Conservation (phyloP, 2,888 invertebrate species). For the Penaeus monodon region DNA sequence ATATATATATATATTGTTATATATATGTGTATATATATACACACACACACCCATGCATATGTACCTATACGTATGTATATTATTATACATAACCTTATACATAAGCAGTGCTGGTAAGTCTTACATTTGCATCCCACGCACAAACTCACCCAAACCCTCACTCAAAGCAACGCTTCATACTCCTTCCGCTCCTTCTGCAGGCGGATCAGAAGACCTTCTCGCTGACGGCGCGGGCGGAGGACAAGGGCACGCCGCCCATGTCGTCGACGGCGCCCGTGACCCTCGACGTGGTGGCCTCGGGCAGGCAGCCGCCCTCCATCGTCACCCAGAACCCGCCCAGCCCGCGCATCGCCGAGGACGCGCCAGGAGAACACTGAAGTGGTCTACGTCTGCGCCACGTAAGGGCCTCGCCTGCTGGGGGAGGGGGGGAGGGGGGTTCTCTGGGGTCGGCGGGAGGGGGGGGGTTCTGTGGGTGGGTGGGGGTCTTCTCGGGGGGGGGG, state of each 20-base stretch:
- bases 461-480: not conserved
- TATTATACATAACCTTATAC: no score
- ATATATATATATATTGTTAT: no score
- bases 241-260: constrained; percentile 48
- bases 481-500: no score
- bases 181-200: constrained; percentile 9
- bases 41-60: no score
- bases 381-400: constrained; percentile 84
- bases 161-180: not conserved
- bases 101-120: no score
- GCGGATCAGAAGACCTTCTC: constrained; percentile 46
- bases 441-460: not conserved
- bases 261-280: constrained; percentile 22
- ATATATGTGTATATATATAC: no score
- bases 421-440: not conserved
- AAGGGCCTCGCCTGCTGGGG: constrained; percentile 63
- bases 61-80: no score
- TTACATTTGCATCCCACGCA: no score
- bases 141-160: no score
- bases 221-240: constrained; percentile 49
- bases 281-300: constrained; percentile 88
- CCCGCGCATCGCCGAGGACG: constrained; percentile 81
- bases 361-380: constrained; percentile 83
- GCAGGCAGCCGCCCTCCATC: constrained; percentile 86
- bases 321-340: constrained; percentile 72